Evolutionary conservation across 2,113 vertebrate species (phyloP).

Genomic region (Thomomys bottae): DNA sequence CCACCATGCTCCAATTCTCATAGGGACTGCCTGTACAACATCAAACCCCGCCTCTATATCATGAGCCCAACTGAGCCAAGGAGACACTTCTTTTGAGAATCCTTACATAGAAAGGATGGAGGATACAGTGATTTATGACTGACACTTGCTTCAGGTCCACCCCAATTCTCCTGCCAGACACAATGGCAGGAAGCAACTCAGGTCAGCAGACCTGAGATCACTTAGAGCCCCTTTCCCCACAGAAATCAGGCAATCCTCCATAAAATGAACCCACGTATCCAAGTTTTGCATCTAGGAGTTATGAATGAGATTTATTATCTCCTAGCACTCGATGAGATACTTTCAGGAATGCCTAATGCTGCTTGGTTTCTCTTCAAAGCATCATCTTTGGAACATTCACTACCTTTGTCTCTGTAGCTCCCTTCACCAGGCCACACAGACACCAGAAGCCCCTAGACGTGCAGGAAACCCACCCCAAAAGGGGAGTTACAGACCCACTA

Average conservation of each 20-base stretch:
- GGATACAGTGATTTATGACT: accelerated
- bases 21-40: neutral
- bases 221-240: neutral
- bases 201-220: neutral
- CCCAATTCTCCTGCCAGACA: neutral
- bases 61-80: neutral
- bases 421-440: too few relatives aligned
- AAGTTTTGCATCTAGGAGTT: neutral
- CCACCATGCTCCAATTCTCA: too few relatives aligned
- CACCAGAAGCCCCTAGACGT: too few relatives aligned
- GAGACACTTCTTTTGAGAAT: neutral
- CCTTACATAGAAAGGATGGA: neutral
- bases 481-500: too few relatives aligned
- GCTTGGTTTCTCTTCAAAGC: too few relatives aligned
- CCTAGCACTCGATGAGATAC: too few relatives aligned
- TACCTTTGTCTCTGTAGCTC: too few relatives aligned
- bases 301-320: neutral
- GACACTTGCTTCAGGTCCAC: accelerated
- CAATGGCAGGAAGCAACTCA: neutral
- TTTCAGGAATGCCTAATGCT: too few relatives aligned
- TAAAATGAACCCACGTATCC: neutral
- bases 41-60: neutral
- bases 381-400: too few relatives aligned
- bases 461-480: too few relatives aligned
- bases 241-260: neutral